Evolutionary conservation across 2,113 vertebrate species (phyloP).

Genomic region (Mola mola): DNA sequence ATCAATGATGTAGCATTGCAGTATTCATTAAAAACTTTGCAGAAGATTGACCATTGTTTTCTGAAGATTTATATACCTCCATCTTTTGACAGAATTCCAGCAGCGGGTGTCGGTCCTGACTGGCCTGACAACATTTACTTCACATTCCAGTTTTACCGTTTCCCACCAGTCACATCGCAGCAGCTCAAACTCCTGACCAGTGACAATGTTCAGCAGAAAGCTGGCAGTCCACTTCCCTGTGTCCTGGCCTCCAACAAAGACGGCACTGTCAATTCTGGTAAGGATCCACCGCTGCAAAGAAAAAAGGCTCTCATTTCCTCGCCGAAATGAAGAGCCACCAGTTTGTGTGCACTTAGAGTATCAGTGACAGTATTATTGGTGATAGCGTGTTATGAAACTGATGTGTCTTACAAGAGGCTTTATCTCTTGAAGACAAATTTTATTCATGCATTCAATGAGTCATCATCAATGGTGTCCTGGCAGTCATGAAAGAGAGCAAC

Average conservation of each 20-base stretch:
- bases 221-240: conserved; percentile 54
- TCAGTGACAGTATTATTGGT: too few relatives aligned
- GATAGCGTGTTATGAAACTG: too few relatives aligned
- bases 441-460: not conserved
- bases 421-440: too few relatives aligned
- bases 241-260: conserved; percentile 81
- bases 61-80: conserved; percentile 2
- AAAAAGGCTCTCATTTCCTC: not conserved
- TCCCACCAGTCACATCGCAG: conserved; percentile 85
- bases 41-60: not conserved
- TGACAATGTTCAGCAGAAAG: not conserved
- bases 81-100: conserved; percentile 74
- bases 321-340: not conserved
- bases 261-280: conserved; percentile 77
- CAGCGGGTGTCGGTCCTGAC: conserved; percentile 20
- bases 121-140: conserved; percentile 88
- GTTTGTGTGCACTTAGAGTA: not conserved
- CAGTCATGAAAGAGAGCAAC: too few relatives aligned
- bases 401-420: not conserved
- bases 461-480: too few relatives aligned
- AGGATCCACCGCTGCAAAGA: conserved; percentile 41
- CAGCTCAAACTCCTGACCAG: conserved; percentile 83
- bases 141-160: conserved; percentile 97
- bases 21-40: too few relatives aligned
- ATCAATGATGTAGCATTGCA: not conserved